phyloP scores from a whole-genome alignment of 2,113 vertebrate genomes.

The Drymodes brunneopygia region DNA sequence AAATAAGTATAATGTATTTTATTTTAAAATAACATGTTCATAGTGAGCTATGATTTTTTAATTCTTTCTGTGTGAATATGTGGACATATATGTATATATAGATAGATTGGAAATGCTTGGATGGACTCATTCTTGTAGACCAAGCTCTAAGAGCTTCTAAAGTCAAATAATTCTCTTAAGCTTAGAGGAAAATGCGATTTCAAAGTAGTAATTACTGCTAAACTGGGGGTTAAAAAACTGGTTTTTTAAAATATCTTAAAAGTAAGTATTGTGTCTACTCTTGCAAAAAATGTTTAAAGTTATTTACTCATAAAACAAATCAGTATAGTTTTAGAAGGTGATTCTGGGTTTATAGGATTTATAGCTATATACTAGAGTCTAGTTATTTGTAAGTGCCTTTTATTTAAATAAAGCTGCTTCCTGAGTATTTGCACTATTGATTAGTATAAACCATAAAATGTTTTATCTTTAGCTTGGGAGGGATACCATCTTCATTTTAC shows the following conservation, averaged over 20 bases:
- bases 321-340: neutral
- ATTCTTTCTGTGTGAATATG: neutral
- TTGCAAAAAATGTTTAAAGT: neutral
- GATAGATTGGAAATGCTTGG: neutral
- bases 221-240: no score
- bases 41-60: neutral
- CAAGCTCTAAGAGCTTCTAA: no score
- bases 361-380: neutral
- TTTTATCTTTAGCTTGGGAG: neutral
- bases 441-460: neutral
- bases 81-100: no score
- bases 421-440: neutral
- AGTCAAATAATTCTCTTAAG: neutral
- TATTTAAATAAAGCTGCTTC: neutral
- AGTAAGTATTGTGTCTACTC: neutral
- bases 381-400: neutral
- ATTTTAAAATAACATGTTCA: neutral
- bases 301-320: neutral
- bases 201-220: neutral
- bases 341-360: neutral
- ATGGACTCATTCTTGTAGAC: neutral
- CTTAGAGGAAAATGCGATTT: neutral
- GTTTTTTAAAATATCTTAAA: neutral
- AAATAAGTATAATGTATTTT: neutral
- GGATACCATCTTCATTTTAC: neutral